A percentile compares a stretch with the other conserved stretches of the same genome.
Evolutionary conservation across 2,113 vertebrate species (phyloP).

Genomic region (Genyomyrus donnyi): DNA sequence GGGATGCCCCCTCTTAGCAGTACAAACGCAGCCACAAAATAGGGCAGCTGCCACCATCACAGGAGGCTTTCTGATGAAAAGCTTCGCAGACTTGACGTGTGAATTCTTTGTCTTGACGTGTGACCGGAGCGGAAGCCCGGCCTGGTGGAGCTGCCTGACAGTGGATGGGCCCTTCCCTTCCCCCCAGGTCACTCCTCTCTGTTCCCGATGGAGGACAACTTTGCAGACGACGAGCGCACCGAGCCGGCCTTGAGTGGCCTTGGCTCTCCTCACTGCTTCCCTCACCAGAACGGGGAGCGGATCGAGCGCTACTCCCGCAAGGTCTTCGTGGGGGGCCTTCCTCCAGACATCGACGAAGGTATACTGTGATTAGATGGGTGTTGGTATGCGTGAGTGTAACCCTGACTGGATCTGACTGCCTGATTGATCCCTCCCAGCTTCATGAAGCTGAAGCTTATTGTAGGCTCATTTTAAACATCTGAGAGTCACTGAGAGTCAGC

Average conservation of each 20-base stretch:
- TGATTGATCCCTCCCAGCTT: not conserved
- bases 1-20: not conserved
- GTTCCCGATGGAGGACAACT: slow-evolving; percentile 97
- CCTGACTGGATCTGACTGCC: not conserved
- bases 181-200: slow-evolving; percentile 84
- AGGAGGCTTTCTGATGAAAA: not conserved
- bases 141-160: not conserved
- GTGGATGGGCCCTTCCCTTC: slow-evolving; percentile 4
- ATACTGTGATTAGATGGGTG: slow-evolving; percentile 10
- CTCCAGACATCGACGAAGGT: slow-evolving; percentile 98
- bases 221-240: slow-evolving; percentile 86
- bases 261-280: slow-evolving; percentile 91
- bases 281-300: slow-evolving; percentile 92
- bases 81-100: not conserved
- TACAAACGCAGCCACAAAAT: not conserved
- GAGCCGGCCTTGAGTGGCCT: slow-evolving; percentile 85
- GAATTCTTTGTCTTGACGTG: not conserved
- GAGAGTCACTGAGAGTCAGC: not conserved
- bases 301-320: slow-evolving; percentile 95
- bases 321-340: slow-evolving; percentile 92
- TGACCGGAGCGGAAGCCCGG: not conserved
- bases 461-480: not conserved
- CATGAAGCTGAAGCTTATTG: not conserved
- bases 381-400: not conserved
- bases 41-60: not conserved